Evolutionary conservation across 2,888 invertebrate genomes (phyloP).

Genomic region (Synergus gifuensis): DNA sequence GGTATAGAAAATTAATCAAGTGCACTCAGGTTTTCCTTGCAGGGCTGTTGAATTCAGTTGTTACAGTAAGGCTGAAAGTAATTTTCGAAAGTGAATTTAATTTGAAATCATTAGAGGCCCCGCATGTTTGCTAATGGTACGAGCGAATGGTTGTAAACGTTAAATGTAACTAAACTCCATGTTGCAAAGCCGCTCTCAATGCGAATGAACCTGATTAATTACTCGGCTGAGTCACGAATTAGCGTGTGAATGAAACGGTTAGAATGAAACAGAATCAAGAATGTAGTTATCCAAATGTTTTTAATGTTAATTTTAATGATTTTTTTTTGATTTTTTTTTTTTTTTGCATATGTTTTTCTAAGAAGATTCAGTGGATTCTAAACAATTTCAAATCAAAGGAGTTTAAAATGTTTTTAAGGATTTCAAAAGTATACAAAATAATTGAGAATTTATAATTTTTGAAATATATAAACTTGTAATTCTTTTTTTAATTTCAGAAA

Average conservation of each 20-base stretch:
- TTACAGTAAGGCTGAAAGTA: not conserved
- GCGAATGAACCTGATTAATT: conserved; percentile 70
- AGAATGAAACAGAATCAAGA: not conserved
- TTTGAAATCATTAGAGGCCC: conserved; percentile 18
- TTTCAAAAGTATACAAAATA: too few relatives aligned
- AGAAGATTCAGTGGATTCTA: too few relatives aligned
- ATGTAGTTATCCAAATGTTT: not conserved
- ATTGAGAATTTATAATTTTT: too few relatives aligned
- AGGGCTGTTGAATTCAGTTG: not conserved
- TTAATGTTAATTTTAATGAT: too few relatives aligned
- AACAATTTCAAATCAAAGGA: not conserved
- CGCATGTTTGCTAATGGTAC: conserved; percentile 11
- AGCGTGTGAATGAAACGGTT: conserved; percentile 30
- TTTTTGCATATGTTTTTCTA: too few relatives aligned
- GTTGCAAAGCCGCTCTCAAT: conserved; percentile 51
- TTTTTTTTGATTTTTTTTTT: too few relatives aligned
- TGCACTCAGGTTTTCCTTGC: not conserved
- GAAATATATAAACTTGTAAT: too few relatives aligned
- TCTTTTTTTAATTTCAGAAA: too few relatives aligned
- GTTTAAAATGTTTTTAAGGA: too few relatives aligned
- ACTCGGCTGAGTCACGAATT: conserved; percentile 59
- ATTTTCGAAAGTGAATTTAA: conserved; percentile 23
- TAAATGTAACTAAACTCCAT: conserved; percentile 52
- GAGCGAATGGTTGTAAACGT: conserved; percentile 14
- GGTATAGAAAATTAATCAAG: not conserved